Percentiles rank a stretch among this genome's conserved stretches.
Evolutionary conservation across 2,113 vertebrate species (phyloP).

Genomic region (Limnothrissa miodon): DNA sequence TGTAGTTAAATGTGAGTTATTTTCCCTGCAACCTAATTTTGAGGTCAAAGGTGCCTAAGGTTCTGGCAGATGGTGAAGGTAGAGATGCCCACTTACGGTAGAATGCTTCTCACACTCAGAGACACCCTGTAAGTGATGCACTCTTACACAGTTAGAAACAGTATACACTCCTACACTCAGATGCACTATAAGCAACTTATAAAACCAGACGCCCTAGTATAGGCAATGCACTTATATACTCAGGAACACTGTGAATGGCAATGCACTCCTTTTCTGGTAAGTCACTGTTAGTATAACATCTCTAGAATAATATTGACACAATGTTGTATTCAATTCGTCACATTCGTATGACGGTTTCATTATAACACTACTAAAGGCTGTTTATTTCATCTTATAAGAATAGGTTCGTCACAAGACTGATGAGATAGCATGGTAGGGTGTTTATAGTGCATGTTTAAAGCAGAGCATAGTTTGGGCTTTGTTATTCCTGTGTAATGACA

Average conservation of each 20-base stretch:
- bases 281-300: neutral
- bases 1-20: neutral
- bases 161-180: too few species aligned
- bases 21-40: neutral
- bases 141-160: too few species aligned
- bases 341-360: neutral
- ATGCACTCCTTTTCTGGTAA: neutral
- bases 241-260: neutral
- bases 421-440: neutral
- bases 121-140: neutral
- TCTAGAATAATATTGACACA: neutral
- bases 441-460: neutral
- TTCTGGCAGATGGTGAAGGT: neutral
- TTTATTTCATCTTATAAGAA: neutral
- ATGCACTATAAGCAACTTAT: too few species aligned
- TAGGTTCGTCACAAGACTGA: neutral
- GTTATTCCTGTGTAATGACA: neutral
- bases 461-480: neutral
- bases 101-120: neutral
- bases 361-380: neutral
- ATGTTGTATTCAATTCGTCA: neutral
- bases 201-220: too few species aligned
- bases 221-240: neutral
- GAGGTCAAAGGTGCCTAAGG: constrained; percentile 1
- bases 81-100: neutral